Base-by-base conservation (phyloP, 1,140 invertebrate species). In the Procambarus virginalis region DNA sequence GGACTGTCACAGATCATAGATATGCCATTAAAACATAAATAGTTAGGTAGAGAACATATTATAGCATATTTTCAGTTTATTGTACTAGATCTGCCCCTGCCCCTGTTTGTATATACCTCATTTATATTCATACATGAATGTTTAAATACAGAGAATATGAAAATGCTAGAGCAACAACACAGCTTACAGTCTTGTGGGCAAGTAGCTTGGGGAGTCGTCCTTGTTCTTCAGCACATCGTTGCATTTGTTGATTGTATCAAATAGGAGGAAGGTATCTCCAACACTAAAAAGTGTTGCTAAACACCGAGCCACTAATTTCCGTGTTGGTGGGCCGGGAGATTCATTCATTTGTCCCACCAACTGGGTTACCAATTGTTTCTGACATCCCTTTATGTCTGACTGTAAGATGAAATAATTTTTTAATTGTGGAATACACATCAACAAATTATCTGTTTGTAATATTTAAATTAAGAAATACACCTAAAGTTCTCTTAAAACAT, bases 191-290 rank as follows among this genome's bases (percentile, higher is more conserved):
- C 97, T 97, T 22, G 97, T 98, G 34, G 98, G 96, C 81, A 99
- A 94, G 94, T 97, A 98, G 92, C 97, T 98, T 0, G 98, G 97
- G 5, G 98, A 99, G 93, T 99, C 99, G 95, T 99, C 99, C 93
- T 98, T 99, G 92, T 98, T 98, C 94, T 98, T 98, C 22, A 99
- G 95, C 92, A 99, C 97, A 93, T 99, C 99, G 95, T 99, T 99
- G 94, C 98, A 99, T 92, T 98, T 97, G 94, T 99, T 99, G 77
- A 99, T 98, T 4, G 98, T 99, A 92, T 99, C 97, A 94, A 99
- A 99, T 0, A 99, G 95, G 85, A 98, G 95, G 94, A 98, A 99
- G 78, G 99, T 98, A 94, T 99, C 99, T 0, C 99, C 99, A 78
- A 99, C 98, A 92, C 97, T 98, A 94, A 99, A 99, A 58, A 99